These are phyloP conservation scores for Phrynocephalus guinanensis DNA, from an alignment of 2,797 vertebrate genomes.

Conservation along the genomic window DNA sequence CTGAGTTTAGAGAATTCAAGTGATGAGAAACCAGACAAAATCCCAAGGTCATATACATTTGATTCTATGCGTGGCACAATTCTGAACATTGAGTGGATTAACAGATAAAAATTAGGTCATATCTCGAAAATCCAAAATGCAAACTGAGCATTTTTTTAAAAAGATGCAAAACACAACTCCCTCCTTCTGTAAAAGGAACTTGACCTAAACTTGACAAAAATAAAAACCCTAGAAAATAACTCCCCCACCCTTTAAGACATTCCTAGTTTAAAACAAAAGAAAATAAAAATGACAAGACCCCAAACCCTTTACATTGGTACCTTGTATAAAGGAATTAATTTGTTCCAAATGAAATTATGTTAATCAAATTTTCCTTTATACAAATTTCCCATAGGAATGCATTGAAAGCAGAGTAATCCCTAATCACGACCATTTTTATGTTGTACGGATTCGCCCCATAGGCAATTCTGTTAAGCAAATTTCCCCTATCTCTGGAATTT, in stretches of 20 bases:
- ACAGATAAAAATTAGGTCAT: conserved; percentile 47
- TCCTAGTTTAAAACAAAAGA: not conserved
- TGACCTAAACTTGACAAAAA: not conserved
- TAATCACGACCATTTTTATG: too few relatives aligned
- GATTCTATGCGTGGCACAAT: not conserved
- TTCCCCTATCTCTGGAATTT: too few relatives aligned
- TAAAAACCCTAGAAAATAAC: not conserved
- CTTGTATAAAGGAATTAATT: too few relatives aligned
- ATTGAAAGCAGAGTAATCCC: too few relatives aligned
- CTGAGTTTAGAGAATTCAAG: conserved; percentile 4
- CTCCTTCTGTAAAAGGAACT: conserved; percentile 16
- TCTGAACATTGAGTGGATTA: not conserved
- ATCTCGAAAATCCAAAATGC: conserved; percentile 22
- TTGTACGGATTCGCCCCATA: too few relatives aligned
- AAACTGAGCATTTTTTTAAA: not conserved
- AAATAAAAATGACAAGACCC: conserved; percentile 24
- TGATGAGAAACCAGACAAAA: not conserved
- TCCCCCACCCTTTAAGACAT: not conserved
- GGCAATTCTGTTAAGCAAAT: too few relatives aligned
- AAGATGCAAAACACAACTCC: not conserved
- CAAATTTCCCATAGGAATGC: too few relatives aligned
- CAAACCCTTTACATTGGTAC: not conserved
- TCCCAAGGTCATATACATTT: not conserved
- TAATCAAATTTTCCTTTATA: too few relatives aligned
- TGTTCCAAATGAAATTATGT: too few relatives aligned